phyloP scores from a whole-genome alignment of 2,888 invertebrate genomes.

The Phaonia tiefii region DNA sequence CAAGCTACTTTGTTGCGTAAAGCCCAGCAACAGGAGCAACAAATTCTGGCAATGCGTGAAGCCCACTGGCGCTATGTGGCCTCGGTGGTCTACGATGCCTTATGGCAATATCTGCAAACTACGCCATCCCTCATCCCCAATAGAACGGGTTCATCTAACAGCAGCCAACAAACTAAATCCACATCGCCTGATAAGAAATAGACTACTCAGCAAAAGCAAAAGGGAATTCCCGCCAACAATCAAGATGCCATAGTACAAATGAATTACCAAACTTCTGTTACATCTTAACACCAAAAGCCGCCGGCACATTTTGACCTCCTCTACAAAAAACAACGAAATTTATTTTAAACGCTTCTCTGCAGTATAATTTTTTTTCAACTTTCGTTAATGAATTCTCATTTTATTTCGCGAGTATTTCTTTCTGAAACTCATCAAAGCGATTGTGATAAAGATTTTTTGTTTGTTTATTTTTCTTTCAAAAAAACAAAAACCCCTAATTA shows the following conservation, averaged over 20 bases:
- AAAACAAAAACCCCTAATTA: too few species aligned
- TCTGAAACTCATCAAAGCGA: constrained; percentile 77
- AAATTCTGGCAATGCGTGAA: constrained; percentile 74
- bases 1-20: constrained; percentile 76
- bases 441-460: constrained; percentile 77
- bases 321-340: constrained; percentile 21
- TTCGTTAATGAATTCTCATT: neutral
- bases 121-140: constrained; percentile 41
- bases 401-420: constrained; percentile 43
- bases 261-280: constrained; percentile 9
- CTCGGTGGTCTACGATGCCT: constrained; percentile 72
- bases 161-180: constrained; percentile 49
- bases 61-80: constrained; percentile 74
- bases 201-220: constrained; percentile 6
- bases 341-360: constrained; percentile 7
- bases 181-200: constrained; percentile 44
- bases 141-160: constrained; percentile 53
- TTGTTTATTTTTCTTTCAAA: constrained; percentile 47
- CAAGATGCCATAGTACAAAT: constrained; percentile 65
- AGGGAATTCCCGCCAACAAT: constrained; percentile 34
- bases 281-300: constrained; percentile 42
- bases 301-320: constrained; percentile 21
- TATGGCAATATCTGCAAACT: constrained; percentile 70
- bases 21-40: constrained; percentile 75
- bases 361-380: neutral